phyloP scores from a whole-genome alignment of 1,140 invertebrate species.

The Pogonomyrmex barbatus region DNA sequence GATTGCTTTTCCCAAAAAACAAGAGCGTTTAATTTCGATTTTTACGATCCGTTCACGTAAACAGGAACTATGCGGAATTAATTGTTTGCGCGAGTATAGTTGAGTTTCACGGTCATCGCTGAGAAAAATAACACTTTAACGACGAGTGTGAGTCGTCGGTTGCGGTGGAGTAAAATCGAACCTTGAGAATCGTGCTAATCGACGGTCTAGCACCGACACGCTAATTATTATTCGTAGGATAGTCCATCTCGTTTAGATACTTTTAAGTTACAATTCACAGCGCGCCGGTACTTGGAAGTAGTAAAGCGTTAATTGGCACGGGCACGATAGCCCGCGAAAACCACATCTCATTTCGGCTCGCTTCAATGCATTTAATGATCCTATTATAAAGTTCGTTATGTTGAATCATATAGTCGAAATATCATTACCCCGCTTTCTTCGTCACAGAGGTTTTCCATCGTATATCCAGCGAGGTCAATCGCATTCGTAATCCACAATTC shows the following conservation, averaged over 20 bases:
- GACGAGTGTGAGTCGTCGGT: background rate
- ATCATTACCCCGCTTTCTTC: constrained; percentile 49
- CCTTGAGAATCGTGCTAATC: constrained; percentile 69
- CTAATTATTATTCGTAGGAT: constrained; percentile 62
- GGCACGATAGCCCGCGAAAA: background rate
- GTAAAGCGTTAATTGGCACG: constrained; percentile 60
- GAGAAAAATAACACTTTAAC: constrained; percentile 16
- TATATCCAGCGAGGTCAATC: background rate
- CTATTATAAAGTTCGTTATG: constrained; percentile 4
- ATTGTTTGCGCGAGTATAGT: constrained; percentile 7
- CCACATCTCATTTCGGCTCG: background rate
- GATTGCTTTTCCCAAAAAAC: background rate
- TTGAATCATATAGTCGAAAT: constrained; percentile 5
- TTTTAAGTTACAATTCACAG: constrained; percentile 40
- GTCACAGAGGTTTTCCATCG: background rate
- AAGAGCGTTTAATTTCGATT: background rate
- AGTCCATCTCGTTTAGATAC: constrained; percentile 55
- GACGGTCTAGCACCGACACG: constrained; percentile 58
- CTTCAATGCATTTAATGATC: constrained; percentile 7
- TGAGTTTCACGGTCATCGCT: background rate
- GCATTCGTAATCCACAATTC: constrained; percentile 20
- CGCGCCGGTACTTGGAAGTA: background rate
- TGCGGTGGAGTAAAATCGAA: constrained; percentile 50
- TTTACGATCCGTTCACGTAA: background rate
- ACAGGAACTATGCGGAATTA: background rate